Percentiles rank a stretch among this genome's conserved stretches.
phyloP scores from a whole-genome alignment of 1,140 invertebrate genomes.

The Euwallacea fornicatus region DNA sequence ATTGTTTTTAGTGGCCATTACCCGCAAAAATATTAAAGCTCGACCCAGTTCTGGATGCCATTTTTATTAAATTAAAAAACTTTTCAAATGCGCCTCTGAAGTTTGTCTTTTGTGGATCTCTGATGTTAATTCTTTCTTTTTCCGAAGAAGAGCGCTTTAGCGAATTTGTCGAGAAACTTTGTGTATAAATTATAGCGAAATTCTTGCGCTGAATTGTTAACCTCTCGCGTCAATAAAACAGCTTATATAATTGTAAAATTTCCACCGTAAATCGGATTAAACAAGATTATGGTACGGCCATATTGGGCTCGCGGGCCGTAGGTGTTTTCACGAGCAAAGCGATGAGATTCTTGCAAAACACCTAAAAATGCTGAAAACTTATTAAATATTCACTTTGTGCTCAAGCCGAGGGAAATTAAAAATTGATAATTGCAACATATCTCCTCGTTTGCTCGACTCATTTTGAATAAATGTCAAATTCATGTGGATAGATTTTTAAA shows the following conservation, averaged over 20 bases:
- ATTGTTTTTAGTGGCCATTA: constrained; percentile 16
- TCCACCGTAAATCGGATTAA: not conserved
- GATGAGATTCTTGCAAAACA: constrained; percentile 23
- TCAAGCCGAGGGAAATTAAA: constrained; percentile 18
- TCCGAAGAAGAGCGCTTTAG: no score
- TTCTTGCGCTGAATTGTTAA: no score
- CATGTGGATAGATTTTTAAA: constrained; percentile 28
- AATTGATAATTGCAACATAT: constrained; percentile 28
- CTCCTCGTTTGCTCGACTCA: constrained; percentile 5
- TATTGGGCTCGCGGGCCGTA: not conserved
- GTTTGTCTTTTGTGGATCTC: not conserved
- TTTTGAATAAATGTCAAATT: constrained; percentile 29
- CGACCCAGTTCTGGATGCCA: constrained; percentile 13
- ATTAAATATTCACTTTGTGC: constrained; percentile 25
- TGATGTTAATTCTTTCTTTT: no score
- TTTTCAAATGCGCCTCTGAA: not conserved
- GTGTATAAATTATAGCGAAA: no score
- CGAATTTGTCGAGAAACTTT: no score
- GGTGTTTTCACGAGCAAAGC: not conserved
- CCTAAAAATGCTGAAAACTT: constrained; percentile 20
- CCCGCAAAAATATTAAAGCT: constrained; percentile 13
- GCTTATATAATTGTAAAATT: constrained; percentile 5
- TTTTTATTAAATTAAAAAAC: constrained; percentile 24
- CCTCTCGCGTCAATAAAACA: no score
- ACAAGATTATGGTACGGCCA: constrained; percentile 10